These are phyloP conservation scores for Drosophila setifemur DNA, from an alignment of 1,140 invertebrate species.

Conservation along the genomic window DNA sequence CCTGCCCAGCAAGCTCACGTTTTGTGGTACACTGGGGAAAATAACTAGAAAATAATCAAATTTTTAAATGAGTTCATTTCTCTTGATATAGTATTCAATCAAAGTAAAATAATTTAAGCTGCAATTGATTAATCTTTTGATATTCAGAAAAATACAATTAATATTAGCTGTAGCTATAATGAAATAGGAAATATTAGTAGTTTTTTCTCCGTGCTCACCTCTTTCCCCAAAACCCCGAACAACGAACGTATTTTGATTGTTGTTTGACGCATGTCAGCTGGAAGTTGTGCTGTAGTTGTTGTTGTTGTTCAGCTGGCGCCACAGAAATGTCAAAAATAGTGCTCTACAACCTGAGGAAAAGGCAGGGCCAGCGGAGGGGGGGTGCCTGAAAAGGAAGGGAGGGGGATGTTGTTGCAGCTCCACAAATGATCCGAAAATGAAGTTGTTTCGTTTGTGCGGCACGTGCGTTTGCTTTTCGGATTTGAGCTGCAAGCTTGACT, in stretches of 20 bases:
- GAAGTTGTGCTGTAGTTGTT: no score
- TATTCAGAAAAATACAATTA: no score
- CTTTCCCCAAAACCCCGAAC: conserved; percentile 11
- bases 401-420: conserved; percentile 20
- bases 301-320: conserved; percentile 64
- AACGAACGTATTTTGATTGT: conserved; percentile 74
- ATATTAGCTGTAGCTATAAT: no score
- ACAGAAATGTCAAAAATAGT: conserved; percentile 80
- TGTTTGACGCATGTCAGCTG: conserved; percentile 79
- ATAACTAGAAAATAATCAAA: no score
- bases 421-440: conserved; percentile 71
- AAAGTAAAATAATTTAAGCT: no score
- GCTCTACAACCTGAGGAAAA: conserved; percentile 48
- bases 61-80: no score
- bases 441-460: conserved; percentile 78
- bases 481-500: conserved; percentile 32
- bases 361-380: background rate
- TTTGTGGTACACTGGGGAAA: conserved; percentile 36
- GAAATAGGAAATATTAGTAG: no score
- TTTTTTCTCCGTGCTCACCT: background rate
- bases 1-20: conserved; percentile 71
- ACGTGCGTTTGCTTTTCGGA: conserved; percentile 74
- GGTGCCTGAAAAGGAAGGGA: background rate
- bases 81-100: no score
- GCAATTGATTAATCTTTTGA: no score